Base-by-base conservation (phyloP, 2,113 vertebrate species). In the Haemorhous mexicanus region DNA sequence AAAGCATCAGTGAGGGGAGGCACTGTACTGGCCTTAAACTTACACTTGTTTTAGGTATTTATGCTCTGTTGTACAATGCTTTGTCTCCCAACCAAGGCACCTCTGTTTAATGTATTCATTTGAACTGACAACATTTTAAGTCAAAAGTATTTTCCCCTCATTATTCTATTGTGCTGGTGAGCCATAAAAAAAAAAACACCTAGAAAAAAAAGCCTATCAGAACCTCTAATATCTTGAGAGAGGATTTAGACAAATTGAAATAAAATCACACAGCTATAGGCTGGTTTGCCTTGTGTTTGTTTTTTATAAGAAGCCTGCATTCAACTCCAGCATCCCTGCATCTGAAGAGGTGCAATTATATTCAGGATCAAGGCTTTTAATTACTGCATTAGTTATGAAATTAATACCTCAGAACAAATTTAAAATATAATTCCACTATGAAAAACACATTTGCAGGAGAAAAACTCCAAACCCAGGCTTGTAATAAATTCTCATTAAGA, bases 401-500 rank as follows among this genome's bases (percentile, higher is more conserved):
- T 73, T 55, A 79, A 4, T 91, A 76, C 43, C 59, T 93, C 52
- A 28, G 78, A 87, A 82, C 28, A 87, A 90, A 90, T 66, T 41
- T 55, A 43, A 88, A 87, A 79, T 63, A 43, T 15, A 74, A 91
- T 89, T 85, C 21, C 67, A 69, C 56, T 56, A 61, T 1, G 39
- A 75, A 97, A 90, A 90, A 64, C 15, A 81, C 18, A 53, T 69
- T 83, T 90, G 32, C 53, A 55, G 53, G 12, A 53, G 91, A 78
- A 78, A 55, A 5, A 0, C 2, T 17, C 13, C 35, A 41, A 18
- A 39, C 4, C 7, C 15, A 32, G 50, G 33, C 63, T 73, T 85
- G 41, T 35, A 69, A 85, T n/a, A 81, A 91, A 85, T 83, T 76
- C 74, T 96, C 84, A 95, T 93, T 94, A 95, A 68, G 59, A 79